Base-by-base conservation (phyloP, 2,888 invertebrate species). In the Lycia hirtaria region DNA sequence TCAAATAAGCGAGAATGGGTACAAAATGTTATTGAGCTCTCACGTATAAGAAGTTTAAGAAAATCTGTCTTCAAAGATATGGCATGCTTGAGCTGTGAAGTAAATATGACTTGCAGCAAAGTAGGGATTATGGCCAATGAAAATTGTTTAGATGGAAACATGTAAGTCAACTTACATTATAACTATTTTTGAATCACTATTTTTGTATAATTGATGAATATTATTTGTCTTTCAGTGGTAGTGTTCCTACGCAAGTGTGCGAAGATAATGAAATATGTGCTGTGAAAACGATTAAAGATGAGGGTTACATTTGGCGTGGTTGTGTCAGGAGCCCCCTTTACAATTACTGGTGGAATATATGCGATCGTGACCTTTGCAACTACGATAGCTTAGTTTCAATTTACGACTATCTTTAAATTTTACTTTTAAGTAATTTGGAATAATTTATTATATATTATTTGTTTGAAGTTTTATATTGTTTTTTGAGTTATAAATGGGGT, bases 271-370 rank as follows among this genome's bases (percentile, higher is more conserved):
- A 88, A 75, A 70, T 88, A 32, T 89, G 88, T 66, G 87, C 75
- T 10, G 78, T 88, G 1, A 83, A 67, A 71, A 77, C 81, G 3
- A 70, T 83, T 0, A 75, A 72, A 65, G 76, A 72, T 10, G 65
- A 79, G 15, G 86, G 85, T 1, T 88, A 87, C 40, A 65, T 88
- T 28, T 88, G 88, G 87, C 78, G 89, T 7, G 89, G 89, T 4
- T 90, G 89, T 58, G 43, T 85, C 3, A 71, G 72, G 40, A 55
- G 56, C 7, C 88, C 88, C 1, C 71, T 82, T 1, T 90, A 82
- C 61, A 89, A 90, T 65, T 84, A 88, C 60, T 88, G 85, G 81
- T 84, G 80, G 78, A 60, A 67, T 7, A 58, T 87, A 0, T 89
- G 88, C 33, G 78, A 85, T 19, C 64, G 55, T 6, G 84, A 88